These are phyloP conservation scores for Ancistrus triradiatus DNA, from an alignment of 2,113 vertebrate species.

Conservation along the genomic window DNA sequence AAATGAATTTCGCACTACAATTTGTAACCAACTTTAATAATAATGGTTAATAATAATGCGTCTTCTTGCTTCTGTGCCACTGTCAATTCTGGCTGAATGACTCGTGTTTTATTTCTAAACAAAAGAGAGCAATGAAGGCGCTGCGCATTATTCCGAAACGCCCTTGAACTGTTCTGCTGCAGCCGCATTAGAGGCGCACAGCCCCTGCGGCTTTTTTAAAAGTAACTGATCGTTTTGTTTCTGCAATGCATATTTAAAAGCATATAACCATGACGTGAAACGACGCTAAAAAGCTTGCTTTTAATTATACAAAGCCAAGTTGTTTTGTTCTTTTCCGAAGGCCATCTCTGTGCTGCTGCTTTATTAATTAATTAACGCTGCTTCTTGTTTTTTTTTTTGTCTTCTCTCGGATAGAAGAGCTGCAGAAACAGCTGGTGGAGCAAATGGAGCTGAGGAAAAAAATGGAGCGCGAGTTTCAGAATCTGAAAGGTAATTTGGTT, in stretches of 20 bases:
- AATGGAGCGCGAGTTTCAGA: slow-evolving; percentile 93
- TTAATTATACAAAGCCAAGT: slow-evolving; percentile 4
- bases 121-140: slow-evolving; percentile 1
- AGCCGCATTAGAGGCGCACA: slow-evolving; percentile 54
- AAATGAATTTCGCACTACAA: no score
- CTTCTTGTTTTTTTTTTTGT: background rate
- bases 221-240: slow-evolving; percentile 25
- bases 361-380: slow-evolving; percentile 12
- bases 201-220: slow-evolving; percentile 66
- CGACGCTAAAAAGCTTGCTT: slow-evolving; percentile 16
- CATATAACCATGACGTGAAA: slow-evolving; percentile 42
- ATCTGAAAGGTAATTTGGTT: slow-evolving; percentile 85
- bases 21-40: no score
- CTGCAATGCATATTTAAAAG: slow-evolving; percentile 17
- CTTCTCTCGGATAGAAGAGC: slow-evolving; percentile 75
- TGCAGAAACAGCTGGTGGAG: slow-evolving; percentile 92
- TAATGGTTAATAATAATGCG: no score
- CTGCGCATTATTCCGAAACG: slow-evolving; percentile 33
- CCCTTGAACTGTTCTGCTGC: slow-evolving; percentile 39
- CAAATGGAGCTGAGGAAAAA: slow-evolving; percentile 97
- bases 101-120: slow-evolving; percentile 19
- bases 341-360: background rate
- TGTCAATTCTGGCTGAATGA: slow-evolving; percentile 1
- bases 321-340: slow-evolving; percentile 6
- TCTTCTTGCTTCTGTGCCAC: no score